Base-by-base conservation (phyloP, 2,888 invertebrate species). In the Torymus aiolomorphi region DNA sequence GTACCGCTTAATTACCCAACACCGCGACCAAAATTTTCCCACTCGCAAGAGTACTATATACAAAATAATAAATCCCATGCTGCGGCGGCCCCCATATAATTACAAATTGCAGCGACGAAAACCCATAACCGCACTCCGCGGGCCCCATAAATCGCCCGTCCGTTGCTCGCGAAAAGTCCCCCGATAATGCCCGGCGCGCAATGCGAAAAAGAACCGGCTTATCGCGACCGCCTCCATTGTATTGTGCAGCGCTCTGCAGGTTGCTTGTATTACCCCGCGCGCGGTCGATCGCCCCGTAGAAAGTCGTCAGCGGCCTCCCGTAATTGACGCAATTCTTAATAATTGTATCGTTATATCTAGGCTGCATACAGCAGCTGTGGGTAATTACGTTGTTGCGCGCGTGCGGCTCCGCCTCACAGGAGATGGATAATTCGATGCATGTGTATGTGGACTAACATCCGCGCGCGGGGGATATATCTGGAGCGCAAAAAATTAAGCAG, bases 311-410 rank as follows among this genome's bases (percentile, higher is more conserved):
- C 24, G 16, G 61, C 2, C 70, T 56, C n/a, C 12, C 59, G 42
- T 77, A 67, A 73, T 78, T 62, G 73, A 67, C 73, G 72, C 78
- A 73, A 73, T 73, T 78, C 73, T 67, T 73, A 52, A 73, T 78
- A 78, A 72, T 73, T 18, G 72, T 59, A 78, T 78, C 78, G 72
- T 54, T 77, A 73, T 72, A 72, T 54, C 54, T 11, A 12, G 13
- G 13, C 10, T 66, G 49, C 72, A 31, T 31, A 3, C 31, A 31
- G 31, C 4, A 31, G 49, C 5, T 13, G 8, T 16, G 18, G 18
- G 42, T 70, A 72, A 78, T 78, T 78, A 54, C 66, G 42, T 24
- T 14, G n/a, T n/a, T n/a, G 67, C 51, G 31, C 31, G 31, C 42
- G 16, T 49, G 11, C 16, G 42, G 16, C 14, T n/a, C 63, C 31